Evolutionary conservation across 2,113 vertebrate species (phyloP), one percentile per base, ranked within the genome.

Genomic region (Garra rufa): DNA sequence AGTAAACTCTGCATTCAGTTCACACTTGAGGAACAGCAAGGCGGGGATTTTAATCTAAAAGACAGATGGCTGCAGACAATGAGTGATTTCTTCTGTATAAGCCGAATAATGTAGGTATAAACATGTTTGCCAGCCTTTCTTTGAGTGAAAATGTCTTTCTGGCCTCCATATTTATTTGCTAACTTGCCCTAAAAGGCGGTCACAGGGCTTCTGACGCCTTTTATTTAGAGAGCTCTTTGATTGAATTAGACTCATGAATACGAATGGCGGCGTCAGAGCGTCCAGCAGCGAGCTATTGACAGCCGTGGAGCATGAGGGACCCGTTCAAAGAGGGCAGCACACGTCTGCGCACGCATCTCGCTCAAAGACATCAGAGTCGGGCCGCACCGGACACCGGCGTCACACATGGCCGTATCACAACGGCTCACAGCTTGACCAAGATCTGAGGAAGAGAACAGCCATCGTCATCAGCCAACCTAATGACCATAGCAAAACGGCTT

Each of bases 401-500:
- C 69, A 73, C 69, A 46, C 41, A 4, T 44, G 13, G 13, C 38
- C 48, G 26, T 50, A 76, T 84, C 82, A 81, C 46, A 81, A 46
- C 59, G 34, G 21, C 82, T 76, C 71, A 61, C 57, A 81, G 70
- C 41, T 34, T 43, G 82, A 70, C 44, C 65, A 83, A 86, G 85
- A 55, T 92, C 96, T 97, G 24, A 74, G 34, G 44, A 57, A 67
- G 21, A 10, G 55, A 76, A 24, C 28, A 14, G 46, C 3, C 30
- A 41, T 55, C 28, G 50, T 52, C 46, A 76, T 24, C 69, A 70
- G 38, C 38, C 1, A 71, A 44, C 41, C 44, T 71, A 44, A 71
- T 1, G 21, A 21, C 38, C 21, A 21, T 44, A 24, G 69, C 38
- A 41, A 71, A 71, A 44, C 7, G n/a, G 10, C 69, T 71, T 71